Base-by-base conservation (phyloP, 37 sponge, comb jelly and placozoan species). In the Agelas oroides region DNA sequence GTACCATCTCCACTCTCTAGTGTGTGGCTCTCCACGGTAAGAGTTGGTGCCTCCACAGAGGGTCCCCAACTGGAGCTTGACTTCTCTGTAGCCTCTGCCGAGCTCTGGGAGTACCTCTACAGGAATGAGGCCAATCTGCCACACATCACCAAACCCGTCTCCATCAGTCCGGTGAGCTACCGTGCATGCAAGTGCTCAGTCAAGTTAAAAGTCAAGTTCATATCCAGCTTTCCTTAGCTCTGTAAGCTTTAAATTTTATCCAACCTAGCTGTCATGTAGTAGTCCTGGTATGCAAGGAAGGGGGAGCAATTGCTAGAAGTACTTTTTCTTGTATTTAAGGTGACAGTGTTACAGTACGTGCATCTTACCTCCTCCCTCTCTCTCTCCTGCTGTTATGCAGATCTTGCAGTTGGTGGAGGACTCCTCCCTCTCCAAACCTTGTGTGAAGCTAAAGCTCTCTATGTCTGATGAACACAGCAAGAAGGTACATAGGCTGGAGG, bases 91-190 rank as follows among this genome's bases (percentile, higher is more conserved):
- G 83, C 71, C 6, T 52, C 70, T 8, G 55, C 62, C 15, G 83
- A 89, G 59, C n/a, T 89, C n/a, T 77, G 77, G 89, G 89, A 89
- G 64, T 82, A 69, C 72, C 55, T 89, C 63, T 82, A 89, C 52
- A 70, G 67, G 38, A 89, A 89, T 59, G 75, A 78, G 30, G 71
- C 86, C 28, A 46, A 17, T 40, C 41, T 82, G 19, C 54, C 71
- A 38, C 41, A 55, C 64, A 89, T 89, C 83, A 77, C 83, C 20
- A 79, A 70, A 20, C 89, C 89, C 17, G 89, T 82, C 33, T 82
- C 89, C 32, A 54, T 82, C 64, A 39, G 31, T 19, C 83, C 83
- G 27, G 89, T 89, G 33, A 81, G 81, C 32, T 46, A 27, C 30
- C 1, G 6, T 28, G 6, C 27, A 28, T 14, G 63, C 70, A 69